Evolutionary conservation across 2,888 invertebrate species (phyloP), one percentile per base, ranked within the genome.

Genomic region (Crioceris asparagi): DNA sequence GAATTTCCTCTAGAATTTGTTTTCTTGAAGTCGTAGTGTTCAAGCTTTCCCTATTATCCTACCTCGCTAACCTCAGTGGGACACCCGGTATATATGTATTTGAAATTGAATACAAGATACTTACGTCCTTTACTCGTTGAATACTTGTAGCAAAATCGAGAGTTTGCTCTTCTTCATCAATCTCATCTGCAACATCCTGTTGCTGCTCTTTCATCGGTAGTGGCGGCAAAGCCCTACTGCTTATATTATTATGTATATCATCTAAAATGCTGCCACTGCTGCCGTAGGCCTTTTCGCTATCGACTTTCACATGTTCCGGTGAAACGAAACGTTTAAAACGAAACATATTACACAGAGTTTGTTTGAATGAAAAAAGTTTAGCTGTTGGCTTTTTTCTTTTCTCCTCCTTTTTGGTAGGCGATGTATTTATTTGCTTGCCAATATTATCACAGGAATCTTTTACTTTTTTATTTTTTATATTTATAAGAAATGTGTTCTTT

Each of bases 121-220:
- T 75, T 70, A 90, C 90, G 69, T 91, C 88, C 74, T 91, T 91
- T 36, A 92, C 91, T 72, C 84, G 86, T 62, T 90, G 85, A 56
- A 92, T 87, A 51, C 88, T 91, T 17, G 86, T 83, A 26, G 90
- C 86, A 64, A 91, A 91, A 63, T 91, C 90, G 65, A 83, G 75
- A 1, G 69, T 51, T 41, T 61, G 65, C 42, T 64, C 64, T 15
- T 54, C 58, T 3, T 55, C 59, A 5, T 45, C 44, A 14, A 51
- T 46, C 4, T 38, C 40, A 12, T 40, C 44, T 26, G 43, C 37
- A n/a, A n/a, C n/a, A n/a, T n/a, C n/a, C n/a, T n/a, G n/a, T 16
- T 49, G 46, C 17, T 52, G 45, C 17, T 50, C 52, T 41, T 52
- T 54, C 16, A 48, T 47, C 12, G 80, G 80, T 52, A 81, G 61